phyloP scores from a whole-genome alignment of 2,888 invertebrate genomes.

The Lymantria monacha region DNA sequence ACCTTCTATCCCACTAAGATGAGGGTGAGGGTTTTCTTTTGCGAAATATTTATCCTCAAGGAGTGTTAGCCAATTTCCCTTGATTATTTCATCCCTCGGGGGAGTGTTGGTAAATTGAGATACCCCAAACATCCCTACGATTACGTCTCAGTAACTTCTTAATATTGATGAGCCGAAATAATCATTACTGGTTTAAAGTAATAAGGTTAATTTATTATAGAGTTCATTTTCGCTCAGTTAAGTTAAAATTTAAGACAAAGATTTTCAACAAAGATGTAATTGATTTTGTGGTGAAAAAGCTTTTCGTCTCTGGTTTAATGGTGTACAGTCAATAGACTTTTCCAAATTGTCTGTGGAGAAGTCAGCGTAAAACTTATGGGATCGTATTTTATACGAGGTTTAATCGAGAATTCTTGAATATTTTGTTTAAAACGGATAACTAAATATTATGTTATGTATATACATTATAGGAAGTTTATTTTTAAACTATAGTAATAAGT shows the following conservation, averaged over 20 bases:
- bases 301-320: background rate
- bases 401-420: too few relatives aligned
- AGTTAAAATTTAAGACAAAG: background rate
- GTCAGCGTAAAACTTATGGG: background rate
- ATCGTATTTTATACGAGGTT: too few relatives aligned
- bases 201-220: slow-evolving; percentile 29
- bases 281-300: background rate
- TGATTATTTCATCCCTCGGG: slow-evolving; percentile 50
- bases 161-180: slow-evolving; percentile 46
- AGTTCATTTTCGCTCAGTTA: slow-evolving; percentile 23
- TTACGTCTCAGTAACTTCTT: slow-evolving; percentile 39
- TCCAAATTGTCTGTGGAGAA: background rate
- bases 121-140: slow-evolving; percentile 34
- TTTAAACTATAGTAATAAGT: too few relatives aligned
- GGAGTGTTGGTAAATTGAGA: slow-evolving; percentile 38
- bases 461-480: too few relatives aligned
- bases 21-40: slow-evolving; percentile 1
- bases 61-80: slow-evolving; percentile 46
- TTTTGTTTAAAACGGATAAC: too few relatives aligned
- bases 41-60: slow-evolving; percentile 36
- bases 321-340: background rate
- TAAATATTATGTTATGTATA: too few relatives aligned
- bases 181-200: slow-evolving; percentile 34
- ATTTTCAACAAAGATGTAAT: background rate
- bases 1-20: slow-evolving; percentile 3